These are phyloP conservation scores for Drosophila pallidifrons DNA, from an alignment of 1,140 invertebrate species.

Conservation along the genomic window DNA sequence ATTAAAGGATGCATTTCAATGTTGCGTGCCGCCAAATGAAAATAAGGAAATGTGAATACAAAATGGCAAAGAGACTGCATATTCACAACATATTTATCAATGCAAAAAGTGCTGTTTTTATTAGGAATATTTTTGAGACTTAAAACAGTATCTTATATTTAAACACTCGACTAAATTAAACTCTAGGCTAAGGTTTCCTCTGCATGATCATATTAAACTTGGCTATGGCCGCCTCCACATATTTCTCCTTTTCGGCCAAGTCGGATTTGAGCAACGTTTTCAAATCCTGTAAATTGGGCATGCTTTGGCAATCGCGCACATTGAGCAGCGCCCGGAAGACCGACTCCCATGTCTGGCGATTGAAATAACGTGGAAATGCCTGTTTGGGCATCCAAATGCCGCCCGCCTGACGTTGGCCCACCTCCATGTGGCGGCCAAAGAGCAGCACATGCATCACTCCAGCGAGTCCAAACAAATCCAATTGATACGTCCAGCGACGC, in stretches of 20 bases:
- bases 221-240: constrained; percentile 58
- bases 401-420: constrained; percentile 86
- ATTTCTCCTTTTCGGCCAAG: constrained; percentile 85
- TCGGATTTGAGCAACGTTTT: constrained; percentile 88
- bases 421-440: constrained; percentile 95
- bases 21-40: constrained; percentile 6
- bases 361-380: constrained; percentile 87
- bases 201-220: constrained; percentile 59
- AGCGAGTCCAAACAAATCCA: constrained; percentile 94
- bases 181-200: not conserved
- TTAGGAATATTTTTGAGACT: too few species aligned
- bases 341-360: constrained; percentile 88
- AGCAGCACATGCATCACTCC: constrained; percentile 94
- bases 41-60: not conserved
- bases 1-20: constrained; percentile 28
- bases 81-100: too few species aligned
- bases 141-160: too few species aligned
- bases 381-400: constrained; percentile 76
- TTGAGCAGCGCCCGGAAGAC: constrained; percentile 89
- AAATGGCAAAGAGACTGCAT: too few species aligned
- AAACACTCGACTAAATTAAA: not conserved
- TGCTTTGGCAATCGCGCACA: constrained; percentile 88
- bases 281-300: constrained; percentile 88
- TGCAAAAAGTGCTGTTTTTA: too few species aligned
- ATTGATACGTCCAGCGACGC: constrained; percentile 96